phyloP scores from a whole-genome alignment of 2,113 vertebrate genomes.

The Natator depressus region DNA sequence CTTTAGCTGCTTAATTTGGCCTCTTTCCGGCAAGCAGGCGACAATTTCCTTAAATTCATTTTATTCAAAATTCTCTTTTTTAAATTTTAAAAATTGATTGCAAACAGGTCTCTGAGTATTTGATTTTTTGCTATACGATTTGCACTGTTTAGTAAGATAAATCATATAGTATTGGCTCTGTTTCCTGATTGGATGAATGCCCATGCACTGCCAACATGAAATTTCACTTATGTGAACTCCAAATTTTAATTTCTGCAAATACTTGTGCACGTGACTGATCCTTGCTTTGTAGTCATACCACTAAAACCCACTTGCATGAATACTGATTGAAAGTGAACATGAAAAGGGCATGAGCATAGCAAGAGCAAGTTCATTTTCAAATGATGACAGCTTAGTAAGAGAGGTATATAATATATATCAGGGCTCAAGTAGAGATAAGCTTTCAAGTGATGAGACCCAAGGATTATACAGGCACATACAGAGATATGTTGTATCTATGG shows the following conservation, averaged over 20 bases:
- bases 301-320: not conserved
- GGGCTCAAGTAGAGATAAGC: not conserved
- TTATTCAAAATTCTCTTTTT: not conserved
- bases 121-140: not conserved
- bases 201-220: fast-evolving
- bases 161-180: not conserved
- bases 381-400: not conserved
- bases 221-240: not conserved
- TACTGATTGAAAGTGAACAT: not conserved
- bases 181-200: not conserved
- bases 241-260: not conserved
- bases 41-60: not conserved
- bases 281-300: not conserved
- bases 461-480: not conserved
- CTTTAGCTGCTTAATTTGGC: not conserved
- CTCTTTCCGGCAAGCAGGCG: not conserved
- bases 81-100: not conserved
- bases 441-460: not conserved
- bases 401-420: not conserved
- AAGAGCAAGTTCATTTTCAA: not conserved
- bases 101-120: not conserved
- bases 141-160: not conserved
- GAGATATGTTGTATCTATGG: not conserved
- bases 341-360: not conserved
- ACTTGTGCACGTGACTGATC: not conserved